Evolutionary conservation across 2,888 invertebrate species (phyloP).

Genomic region (Pristionchus arcanus): DNA sequence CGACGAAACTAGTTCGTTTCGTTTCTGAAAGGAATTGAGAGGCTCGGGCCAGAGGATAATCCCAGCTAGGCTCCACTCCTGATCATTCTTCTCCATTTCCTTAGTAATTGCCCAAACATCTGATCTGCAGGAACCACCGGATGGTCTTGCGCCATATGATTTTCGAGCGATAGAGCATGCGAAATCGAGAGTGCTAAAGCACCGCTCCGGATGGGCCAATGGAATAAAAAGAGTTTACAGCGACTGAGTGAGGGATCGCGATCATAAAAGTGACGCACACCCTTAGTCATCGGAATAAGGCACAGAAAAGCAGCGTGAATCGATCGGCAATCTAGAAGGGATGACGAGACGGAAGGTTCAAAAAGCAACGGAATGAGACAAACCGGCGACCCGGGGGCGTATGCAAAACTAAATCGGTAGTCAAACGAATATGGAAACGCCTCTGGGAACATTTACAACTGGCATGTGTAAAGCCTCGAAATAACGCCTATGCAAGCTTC

Average conservation of each 20-base stretch:
- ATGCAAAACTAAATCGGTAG: neutral
- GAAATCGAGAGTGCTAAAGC: too few relatives aligned
- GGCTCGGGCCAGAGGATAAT: neutral
- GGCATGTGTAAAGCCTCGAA: neutral
- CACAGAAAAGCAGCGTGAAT: conserved; percentile 4
- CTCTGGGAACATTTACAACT: neutral
- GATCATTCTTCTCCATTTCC: neutral
- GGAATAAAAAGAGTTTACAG: conserved; percentile 11
- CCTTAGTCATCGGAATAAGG: conserved; percentile 16
- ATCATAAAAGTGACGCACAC: conserved; percentile 29
- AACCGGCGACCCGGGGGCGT: neutral
- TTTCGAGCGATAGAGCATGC: too few relatives aligned
- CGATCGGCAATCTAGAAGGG: neutral
- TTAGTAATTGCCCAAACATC: conserved; percentile 9
- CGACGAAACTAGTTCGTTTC: conserved; percentile 25
- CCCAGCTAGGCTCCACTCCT: conserved; percentile 13
- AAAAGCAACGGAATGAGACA: neutral
- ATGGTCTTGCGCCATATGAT: too few relatives aligned
- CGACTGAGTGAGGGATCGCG: neutral
- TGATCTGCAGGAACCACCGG: neutral
- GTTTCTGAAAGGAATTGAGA: conserved; percentile 33
- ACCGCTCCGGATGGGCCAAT: neutral
- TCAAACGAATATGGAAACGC: conserved; percentile 23
- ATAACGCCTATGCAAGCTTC: neutral
- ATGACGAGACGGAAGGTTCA: neutral